Conservation (phyloP, 2,113 vertebrate species). For the Anguilla rostrata region DNA sequence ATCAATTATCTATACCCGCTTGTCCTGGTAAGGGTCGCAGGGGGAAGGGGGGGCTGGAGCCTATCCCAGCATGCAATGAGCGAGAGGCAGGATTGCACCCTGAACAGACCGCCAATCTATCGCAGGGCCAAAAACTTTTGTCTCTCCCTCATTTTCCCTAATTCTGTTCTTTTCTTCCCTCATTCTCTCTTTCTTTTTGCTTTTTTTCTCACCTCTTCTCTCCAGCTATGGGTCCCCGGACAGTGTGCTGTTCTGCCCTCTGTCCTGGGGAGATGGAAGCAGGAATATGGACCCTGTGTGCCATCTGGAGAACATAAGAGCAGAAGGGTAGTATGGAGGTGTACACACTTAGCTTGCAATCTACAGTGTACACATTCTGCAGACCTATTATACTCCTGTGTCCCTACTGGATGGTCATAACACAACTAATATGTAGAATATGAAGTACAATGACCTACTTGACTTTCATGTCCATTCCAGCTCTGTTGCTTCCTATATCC, state of each 20-base stretch:
- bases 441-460: slow-evolving; percentile 49
- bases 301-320: slow-evolving; percentile 47
- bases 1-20: too few species aligned
- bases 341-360: not conserved
- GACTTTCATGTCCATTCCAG: slow-evolving; percentile 41
- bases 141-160: not conserved
- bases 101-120: too few species aligned
- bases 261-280: slow-evolving; percentile 24
- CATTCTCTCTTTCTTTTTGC: not conserved
- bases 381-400: not conserved
- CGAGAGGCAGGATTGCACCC: too few species aligned
- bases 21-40: too few species aligned
- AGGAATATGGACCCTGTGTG: slow-evolving; percentile 39
- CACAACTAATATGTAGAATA: not conserved
- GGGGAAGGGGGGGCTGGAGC: too few species aligned
- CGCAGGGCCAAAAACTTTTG: not conserved
- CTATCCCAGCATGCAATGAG: too few species aligned
- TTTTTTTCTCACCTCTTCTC: slow-evolving; percentile 60
- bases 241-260: slow-evolving; percentile 37
- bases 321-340: not conserved
- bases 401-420: not conserved
- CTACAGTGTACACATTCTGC: not conserved
- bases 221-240: not conserved
- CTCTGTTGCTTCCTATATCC: slow-evolving; percentile 46
- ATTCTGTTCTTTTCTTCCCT: not conserved